Evolutionary conservation across 2,888 invertebrate genomes (phyloP).

Genomic region (Lysandra bellargus): DNA sequence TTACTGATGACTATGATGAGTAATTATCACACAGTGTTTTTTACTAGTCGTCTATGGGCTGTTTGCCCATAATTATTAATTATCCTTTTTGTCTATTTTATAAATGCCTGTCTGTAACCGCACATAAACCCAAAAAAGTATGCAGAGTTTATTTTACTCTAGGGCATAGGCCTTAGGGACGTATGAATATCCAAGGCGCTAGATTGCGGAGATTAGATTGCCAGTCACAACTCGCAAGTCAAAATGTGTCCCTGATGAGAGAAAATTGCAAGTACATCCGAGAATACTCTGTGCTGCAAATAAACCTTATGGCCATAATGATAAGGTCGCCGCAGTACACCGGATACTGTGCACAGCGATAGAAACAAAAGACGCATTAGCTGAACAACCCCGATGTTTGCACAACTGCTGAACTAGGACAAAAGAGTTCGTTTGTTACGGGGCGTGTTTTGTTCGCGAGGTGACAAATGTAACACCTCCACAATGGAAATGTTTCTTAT

Average conservation of each 20-base stretch:
- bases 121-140: not conserved
- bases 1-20: too few relatives aligned
- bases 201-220: too few relatives aligned
- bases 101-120: too few relatives aligned
- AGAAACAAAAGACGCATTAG: constrained; percentile 21
- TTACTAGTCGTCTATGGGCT: too few relatives aligned
- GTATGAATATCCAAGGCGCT: not conserved
- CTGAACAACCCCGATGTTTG: constrained; percentile 24
- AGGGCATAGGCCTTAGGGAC: not conserved
- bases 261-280: not conserved
- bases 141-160: not conserved
- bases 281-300: not conserved
- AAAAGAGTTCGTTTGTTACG: constrained; percentile 12
- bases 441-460: not conserved
- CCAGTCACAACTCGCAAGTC: not conserved
- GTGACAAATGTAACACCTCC: constrained; percentile 19
- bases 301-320: not conserved
- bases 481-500: constrained; percentile 5
- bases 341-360: not conserved
- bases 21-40: too few relatives aligned
- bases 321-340: not conserved
- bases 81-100: too few relatives aligned
- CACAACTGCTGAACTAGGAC: constrained; percentile 18
- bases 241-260: not conserved
- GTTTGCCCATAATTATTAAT: too few relatives aligned